Evolutionary conservation across 2,888 invertebrate genomes (phyloP), one percentile per base, ranked within the genome.

Genomic region (Linhomoeus sp.): DNA sequence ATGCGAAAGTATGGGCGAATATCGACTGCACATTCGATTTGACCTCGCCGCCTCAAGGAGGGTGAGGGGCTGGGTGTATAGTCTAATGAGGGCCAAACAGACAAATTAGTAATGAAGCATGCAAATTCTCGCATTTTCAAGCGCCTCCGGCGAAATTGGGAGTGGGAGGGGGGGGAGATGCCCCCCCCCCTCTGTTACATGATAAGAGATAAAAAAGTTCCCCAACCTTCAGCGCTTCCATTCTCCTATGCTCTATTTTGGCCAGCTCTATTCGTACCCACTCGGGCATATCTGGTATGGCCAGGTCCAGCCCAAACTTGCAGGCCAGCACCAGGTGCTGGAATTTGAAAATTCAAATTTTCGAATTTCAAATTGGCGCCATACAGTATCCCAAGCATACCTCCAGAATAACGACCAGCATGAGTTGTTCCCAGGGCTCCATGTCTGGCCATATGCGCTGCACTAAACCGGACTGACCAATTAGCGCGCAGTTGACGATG

Each of bases 241-340:
- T 72, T 36, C 88, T 71, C 53, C 83, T 78, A 70, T 84, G 88
- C 69, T 92, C 92, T 2, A 84, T 80, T 57, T 86, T 84, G 1
- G 90, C 90, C 76, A 86, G 86, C 70, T 90, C 87, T 0, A 85
- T 82, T 3, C 84, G 84, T 46, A 92, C 75, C 86, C 88, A 88
- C 19, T 59, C 53, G 1, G 92, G 92, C 44, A 87, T 76, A 68
- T 88, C 86, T 0, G 92, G 90, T 52, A 94, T 82, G 0, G 83
- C 80, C 66, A 83, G 77, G 3, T 83, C 81, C 40, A 92, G 75
- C 2, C 81, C 76, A 56, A 86, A 75, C 51, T 87, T 79, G 56
- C 83, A 72, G 12, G 79, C 78, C 50, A 92, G 70, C 70, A 92
- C 80, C 17, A 86, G 76, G 64, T 92, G 92, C 80, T 85, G 70